phyloP scores from a whole-genome alignment of 2,113 vertebrate species.

The Cephalophus harveyi region DNA sequence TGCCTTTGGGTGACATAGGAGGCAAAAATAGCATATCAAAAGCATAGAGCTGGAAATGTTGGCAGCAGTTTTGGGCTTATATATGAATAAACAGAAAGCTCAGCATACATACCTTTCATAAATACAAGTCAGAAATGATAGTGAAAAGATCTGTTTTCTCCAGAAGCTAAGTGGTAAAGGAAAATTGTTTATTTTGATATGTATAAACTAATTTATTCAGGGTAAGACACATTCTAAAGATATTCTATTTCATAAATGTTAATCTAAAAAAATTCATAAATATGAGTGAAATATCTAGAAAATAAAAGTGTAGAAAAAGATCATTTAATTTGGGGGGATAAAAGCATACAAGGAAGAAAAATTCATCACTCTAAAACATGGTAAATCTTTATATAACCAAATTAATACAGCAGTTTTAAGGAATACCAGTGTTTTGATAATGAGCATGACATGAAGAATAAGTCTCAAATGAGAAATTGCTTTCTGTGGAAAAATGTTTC shows the following conservation, averaged over 20 bases:
- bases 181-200: background rate
- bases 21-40: background rate
- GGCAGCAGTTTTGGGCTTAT: background rate
- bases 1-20: background rate
- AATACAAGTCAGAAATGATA: background rate
- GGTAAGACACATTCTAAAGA: background rate
- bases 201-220: background rate
- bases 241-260: background rate
- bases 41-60: background rate
- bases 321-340: background rate
- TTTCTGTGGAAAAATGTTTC: background rate
- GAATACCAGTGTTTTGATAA: conserved; percentile 6
- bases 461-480: background rate
- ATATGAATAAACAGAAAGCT: background rate
- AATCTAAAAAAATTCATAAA: background rate
- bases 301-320: background rate
- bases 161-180: background rate
- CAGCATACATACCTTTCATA: background rate
- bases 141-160: background rate
- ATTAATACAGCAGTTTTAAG: conserved; percentile 1
- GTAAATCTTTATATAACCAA: background rate
- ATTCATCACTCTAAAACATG: background rate
- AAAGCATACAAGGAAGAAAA: background rate
- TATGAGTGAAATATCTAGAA: background rate
- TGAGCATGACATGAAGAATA: background rate